Percentiles rank a stretch among this genome's conserved stretches.
phyloP scores from a whole-genome alignment of 1,140 invertebrate species.

The Brachionus rubens region DNA sequence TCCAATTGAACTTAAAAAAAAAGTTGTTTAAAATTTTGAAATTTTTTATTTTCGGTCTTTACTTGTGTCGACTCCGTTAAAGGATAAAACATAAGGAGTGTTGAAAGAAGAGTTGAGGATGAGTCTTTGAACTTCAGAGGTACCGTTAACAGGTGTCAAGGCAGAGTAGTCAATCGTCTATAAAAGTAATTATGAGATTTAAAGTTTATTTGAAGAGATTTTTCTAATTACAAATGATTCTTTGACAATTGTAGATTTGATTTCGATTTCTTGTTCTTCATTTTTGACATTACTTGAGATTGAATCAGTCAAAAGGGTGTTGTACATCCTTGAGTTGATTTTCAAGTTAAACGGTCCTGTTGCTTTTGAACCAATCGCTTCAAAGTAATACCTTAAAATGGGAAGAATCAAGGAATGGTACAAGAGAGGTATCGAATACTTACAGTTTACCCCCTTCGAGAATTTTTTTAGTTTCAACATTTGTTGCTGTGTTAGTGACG shows the following conservation, averaged over 20 bases:
- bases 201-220: too few relatives aligned
- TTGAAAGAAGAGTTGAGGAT: background rate
- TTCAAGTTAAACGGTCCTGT: background rate
- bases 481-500: background rate
- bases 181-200: too few relatives aligned
- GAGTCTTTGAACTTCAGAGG: slow-evolving; percentile 12
- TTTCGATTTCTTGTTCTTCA: slow-evolving; percentile 39
- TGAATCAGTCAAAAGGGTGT: background rate
- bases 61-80: slow-evolving; percentile 27
- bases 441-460: slow-evolving; percentile 24
- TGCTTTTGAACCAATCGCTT: slow-evolving; percentile 1
- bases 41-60: background rate
- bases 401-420: background rate
- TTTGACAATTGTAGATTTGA: background rate
- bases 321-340: slow-evolving; percentile 2
- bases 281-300: slow-evolving; percentile 24
- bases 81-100: background rate
- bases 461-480: background rate
- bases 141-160: background rate
- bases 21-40: background rate
- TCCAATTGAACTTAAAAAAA: slow-evolving; percentile 1
- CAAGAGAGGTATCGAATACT: background rate
- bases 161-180: background rate
- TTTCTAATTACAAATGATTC: slow-evolving; percentile 17
- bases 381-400: slow-evolving; percentile 9